A percentile compares a stretch with the other conserved stretches of the same genome.
phyloP scores from a whole-genome alignment of 2,113 vertebrate species.

The Heterotilapia buettikoferi region DNA sequence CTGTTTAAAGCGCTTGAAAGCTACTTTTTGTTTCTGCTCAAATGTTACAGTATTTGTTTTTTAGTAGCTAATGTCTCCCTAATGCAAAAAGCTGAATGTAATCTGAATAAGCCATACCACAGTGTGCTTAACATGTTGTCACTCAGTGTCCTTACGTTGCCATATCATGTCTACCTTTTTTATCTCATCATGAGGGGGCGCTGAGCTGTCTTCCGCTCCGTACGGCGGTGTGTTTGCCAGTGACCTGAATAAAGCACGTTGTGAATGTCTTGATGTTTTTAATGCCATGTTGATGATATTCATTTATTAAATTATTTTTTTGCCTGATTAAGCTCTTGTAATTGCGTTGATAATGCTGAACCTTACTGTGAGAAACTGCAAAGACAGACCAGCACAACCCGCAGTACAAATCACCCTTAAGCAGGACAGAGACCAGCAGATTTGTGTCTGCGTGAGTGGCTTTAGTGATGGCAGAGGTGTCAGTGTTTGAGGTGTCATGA shows the following conservation, averaged over 20 bases:
- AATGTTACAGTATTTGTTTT: not conserved
- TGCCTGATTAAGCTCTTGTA: not conserved
- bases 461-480: conserved; percentile 7
- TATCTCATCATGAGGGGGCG: not conserved
- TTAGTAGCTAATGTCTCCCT: not conserved
- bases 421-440: not conserved
- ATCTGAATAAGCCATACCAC: conserved; percentile 64
- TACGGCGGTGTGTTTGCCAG: not conserved
- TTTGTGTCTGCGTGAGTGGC: not conserved
- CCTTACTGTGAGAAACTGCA: not conserved
- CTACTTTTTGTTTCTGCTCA: not conserved
- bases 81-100: conserved; percentile 66
- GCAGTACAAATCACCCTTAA: not conserved
- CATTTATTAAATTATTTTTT: conserved; percentile 1
- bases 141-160: conserved; percentile 58
- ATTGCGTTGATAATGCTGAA: not conserved
- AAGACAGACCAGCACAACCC: not conserved
- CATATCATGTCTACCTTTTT: conserved; percentile 31
- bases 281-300: conserved; percentile 4
- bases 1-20: not conserved
- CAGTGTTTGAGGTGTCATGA: conserved; percentile 34
- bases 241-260: conserved; percentile 42
- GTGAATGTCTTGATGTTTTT: conserved; percentile 36
- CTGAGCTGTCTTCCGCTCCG: not conserved
- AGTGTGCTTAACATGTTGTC: conserved; percentile 51